A percentile compares a stretch with the other conserved stretches of the same genome.
phyloP scores from a whole-genome alignment of 2,113 vertebrate genomes.

The Grallaria varia region DNA sequence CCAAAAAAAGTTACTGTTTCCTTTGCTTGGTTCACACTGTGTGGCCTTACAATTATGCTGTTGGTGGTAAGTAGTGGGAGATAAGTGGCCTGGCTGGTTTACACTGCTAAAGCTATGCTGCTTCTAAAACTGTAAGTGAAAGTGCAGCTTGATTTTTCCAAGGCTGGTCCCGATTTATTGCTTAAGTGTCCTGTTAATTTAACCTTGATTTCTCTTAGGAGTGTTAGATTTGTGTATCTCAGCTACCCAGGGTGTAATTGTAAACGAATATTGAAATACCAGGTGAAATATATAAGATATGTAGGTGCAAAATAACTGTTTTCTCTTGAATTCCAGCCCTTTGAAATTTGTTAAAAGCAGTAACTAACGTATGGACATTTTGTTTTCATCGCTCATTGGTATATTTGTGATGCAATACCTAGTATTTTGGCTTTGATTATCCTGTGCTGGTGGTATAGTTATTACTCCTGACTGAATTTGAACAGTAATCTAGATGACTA shows the following conservation, averaged over 20 bases:
- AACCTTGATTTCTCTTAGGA: not conserved
- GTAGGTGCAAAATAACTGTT: not conserved
- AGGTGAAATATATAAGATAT: not conserved
- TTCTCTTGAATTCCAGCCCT: not conserved
- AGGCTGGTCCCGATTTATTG: not conserved
- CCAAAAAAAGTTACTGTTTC: not conserved
- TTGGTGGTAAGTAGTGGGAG: not conserved
- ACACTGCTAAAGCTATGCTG: not conserved
- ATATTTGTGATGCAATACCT: not conserved
- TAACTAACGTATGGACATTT: not conserved
- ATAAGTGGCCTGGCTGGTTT: not conserved
- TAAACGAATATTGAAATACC: not conserved
- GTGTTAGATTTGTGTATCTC: not conserved
- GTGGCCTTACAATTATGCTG: not conserved
- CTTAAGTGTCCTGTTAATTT: not conserved
- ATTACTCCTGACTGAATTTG: not conserved
- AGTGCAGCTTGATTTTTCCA: not conserved
- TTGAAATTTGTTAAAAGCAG: not conserved
- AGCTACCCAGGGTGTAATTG: accelerated
- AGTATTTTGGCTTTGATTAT: not conserved
- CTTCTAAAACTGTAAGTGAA: not conserved
- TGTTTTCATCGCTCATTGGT: not conserved
- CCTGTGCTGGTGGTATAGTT: not conserved
- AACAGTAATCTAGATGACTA: not conserved
- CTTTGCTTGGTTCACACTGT: not conserved